phyloP scores from a whole-genome alignment of 2,113 vertebrate genomes.

The Callocephalon fimbriatum region DNA sequence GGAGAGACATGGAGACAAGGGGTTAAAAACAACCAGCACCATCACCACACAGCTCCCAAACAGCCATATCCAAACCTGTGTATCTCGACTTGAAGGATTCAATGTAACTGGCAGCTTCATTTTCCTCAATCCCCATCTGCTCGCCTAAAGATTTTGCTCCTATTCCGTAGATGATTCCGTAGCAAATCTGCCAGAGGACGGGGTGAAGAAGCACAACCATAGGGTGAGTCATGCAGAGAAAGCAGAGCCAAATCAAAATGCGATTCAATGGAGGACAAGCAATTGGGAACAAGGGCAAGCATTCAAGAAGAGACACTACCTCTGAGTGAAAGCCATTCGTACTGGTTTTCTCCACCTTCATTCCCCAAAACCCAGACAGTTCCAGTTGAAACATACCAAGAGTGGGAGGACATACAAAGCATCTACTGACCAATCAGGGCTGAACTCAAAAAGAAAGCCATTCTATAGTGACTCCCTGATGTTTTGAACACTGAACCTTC shows the following conservation, averaged over 20 bases:
- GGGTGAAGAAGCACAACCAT: not conserved
- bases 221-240: not conserved
- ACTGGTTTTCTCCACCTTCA: not conserved
- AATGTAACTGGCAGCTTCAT: slow-evolving; percentile 90
- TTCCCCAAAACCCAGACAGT: not conserved
- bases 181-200: slow-evolving; percentile 88
- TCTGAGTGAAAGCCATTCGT: not conserved
- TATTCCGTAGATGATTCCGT: slow-evolving; percentile 98
- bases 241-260: not conserved
- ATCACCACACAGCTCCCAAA: not conserved
- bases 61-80: slow-evolving; percentile 78
- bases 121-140: slow-evolving; percentile 94
- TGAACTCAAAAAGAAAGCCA: not conserved
- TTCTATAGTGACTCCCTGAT: not conserved
- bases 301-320: not conserved
- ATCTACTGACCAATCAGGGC: not conserved
- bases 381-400: fast-evolving
- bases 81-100: slow-evolving; percentile 96
- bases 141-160: slow-evolving; percentile 94
- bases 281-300: not conserved
- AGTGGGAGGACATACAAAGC: not conserved
- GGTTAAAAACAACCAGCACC: not conserved
- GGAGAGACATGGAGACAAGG: not conserved
- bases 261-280: not conserved
- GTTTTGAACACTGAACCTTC: not conserved